phyloP scores from a whole-genome alignment of 2,888 invertebrate genomes.

The Oscheius sp. region DNA sequence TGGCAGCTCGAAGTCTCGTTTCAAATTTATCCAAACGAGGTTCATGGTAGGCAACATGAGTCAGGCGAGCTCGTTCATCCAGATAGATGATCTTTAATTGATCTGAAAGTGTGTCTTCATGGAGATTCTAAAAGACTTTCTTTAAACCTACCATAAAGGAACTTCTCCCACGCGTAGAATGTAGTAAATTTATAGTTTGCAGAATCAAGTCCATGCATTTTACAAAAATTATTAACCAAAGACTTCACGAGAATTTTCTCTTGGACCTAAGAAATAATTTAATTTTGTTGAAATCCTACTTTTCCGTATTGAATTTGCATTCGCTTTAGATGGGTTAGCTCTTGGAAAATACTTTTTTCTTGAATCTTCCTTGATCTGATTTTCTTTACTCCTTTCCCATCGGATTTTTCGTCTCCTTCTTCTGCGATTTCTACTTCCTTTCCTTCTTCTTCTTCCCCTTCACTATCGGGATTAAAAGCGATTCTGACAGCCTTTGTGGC shows the following conservation, averaged over 20 bases:
- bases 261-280: constrained; percentile 50
- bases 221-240: constrained; percentile 66
- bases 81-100: constrained; percentile 67
- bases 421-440: not conserved
- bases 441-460: not conserved
- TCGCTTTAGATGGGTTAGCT: constrained; percentile 87
- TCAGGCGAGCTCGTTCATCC: constrained; percentile 61
- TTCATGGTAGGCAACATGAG: constrained; percentile 3
- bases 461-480: not conserved
- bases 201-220: constrained; percentile 63
- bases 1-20: constrained; percentile 32
- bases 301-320: constrained; percentile 86
- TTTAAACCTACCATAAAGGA: constrained; percentile 61
- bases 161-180: constrained; percentile 69
- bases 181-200: constrained; percentile 61
- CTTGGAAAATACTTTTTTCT: constrained; percentile 77
- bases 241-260: constrained; percentile 66
- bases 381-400: not conserved
- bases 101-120: constrained; percentile 64
- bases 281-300: constrained; percentile 24
- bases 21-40: constrained; percentile 29
- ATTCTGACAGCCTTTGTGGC: constrained; percentile 13
- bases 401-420: not conserved
- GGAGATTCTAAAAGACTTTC: not conserved
- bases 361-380: constrained; percentile 46